These are phyloP conservation scores for Drosophila vallismaia DNA, from an alignment of 2,888 invertebrate species.

Conservation along the genomic window DNA sequence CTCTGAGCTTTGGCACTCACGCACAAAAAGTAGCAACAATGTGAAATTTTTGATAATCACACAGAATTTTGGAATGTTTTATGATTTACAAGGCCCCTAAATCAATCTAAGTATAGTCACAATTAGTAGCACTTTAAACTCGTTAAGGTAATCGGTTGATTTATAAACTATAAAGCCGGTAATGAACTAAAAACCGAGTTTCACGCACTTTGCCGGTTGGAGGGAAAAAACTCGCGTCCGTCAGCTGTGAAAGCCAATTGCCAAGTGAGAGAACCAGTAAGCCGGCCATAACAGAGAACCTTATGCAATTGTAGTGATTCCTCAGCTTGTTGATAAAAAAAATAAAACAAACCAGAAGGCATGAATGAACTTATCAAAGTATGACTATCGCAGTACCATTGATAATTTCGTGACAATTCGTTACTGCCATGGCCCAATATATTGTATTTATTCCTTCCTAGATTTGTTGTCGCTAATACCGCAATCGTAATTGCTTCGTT, in stretches of 20 bases:
- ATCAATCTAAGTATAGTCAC: slow-evolving; percentile 6
- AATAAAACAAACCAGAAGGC: slow-evolving; percentile 1
- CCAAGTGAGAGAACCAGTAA: slow-evolving; percentile 39
- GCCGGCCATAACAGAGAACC: slow-evolving; percentile 13
- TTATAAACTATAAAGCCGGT: not conserved
- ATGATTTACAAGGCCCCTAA: slow-evolving; percentile 20
- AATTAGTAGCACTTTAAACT: not conserved
- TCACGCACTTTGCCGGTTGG: slow-evolving; percentile 48
- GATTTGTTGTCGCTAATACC: not conserved
- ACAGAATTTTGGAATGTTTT: slow-evolving; percentile 12
- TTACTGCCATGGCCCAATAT: not conserved
- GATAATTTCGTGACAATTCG: slow-evolving; percentile 8
- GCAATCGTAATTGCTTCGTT: not conserved
- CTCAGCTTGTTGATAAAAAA: slow-evolving; percentile 8
- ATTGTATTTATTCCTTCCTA: not conserved
- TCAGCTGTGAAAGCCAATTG: slow-evolving; percentile 63
- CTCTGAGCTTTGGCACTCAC: slow-evolving; percentile 37
- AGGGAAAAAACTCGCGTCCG: slow-evolving; percentile 45
- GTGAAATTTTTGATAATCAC: slow-evolving; percentile 37
- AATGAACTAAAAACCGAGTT: not conserved
- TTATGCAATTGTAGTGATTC: slow-evolving; percentile 17
- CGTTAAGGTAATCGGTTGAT: slow-evolving; percentile 2
- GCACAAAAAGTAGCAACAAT: slow-evolving; percentile 6
- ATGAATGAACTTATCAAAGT: slow-evolving; percentile 34
- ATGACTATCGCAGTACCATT: slow-evolving; percentile 17